A percentile compares a stretch with the other conserved stretches of the same genome.
Evolutionary conservation across 92 coral and sea anemone species (phyloP).

Genomic region (Zoanthus sociatus): DNA sequence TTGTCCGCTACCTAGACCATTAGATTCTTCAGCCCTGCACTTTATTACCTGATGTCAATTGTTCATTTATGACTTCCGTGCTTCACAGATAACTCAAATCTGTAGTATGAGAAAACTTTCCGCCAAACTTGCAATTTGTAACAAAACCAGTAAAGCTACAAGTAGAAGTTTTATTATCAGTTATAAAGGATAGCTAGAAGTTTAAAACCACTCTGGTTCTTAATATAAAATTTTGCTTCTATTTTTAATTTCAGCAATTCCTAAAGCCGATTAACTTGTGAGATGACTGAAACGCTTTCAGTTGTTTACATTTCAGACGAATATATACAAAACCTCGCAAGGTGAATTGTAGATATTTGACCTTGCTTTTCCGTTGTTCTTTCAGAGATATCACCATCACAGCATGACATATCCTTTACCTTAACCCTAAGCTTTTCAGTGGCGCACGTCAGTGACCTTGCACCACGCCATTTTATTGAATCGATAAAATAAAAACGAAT

Average conservation of each 20-base stretch:
- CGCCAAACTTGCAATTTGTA: no score
- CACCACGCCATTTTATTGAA: background rate
- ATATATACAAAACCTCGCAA: constrained; percentile 9
- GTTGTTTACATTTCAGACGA: constrained; percentile 29
- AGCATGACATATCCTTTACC: background rate
- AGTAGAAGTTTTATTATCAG: no score
- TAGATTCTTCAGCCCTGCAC: no score
- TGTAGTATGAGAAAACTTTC: no score
- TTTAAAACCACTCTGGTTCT: background rate
- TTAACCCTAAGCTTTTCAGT: background rate
- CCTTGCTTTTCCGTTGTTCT: constrained; percentile 7
- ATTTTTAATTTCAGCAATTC: constrained; percentile 14
- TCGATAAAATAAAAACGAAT: background rate
- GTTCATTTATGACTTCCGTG: no score
- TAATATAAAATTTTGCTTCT: constrained; percentile 12
- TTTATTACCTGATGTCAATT: no score
- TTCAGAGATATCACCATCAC: background rate
- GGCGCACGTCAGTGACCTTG: background rate
- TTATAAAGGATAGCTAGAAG: no score
- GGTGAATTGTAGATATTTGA: constrained; percentile 4
- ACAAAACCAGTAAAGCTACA: no score
- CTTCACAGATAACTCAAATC: no score
- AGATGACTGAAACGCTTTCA: constrained; percentile 18
- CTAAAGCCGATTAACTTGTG: constrained; percentile 22
- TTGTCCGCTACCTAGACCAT: no score